Conservation (phyloP, 2,797 vertebrate genomes). For the Muscicapa striata region DNA sequence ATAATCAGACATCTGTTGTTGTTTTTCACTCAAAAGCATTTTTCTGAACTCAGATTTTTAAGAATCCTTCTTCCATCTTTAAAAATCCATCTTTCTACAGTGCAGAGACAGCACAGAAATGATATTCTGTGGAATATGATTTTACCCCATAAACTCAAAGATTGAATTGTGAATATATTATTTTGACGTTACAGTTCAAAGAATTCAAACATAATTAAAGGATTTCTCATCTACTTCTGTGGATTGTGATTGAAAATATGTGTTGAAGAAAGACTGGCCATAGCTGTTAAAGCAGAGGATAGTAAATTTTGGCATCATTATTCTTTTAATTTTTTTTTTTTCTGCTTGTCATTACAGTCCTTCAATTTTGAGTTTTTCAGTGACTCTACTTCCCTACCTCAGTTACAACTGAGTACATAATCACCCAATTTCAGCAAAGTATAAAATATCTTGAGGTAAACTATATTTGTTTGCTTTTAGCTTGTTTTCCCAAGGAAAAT, state of each 20-base stretch:
- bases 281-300: background rate
- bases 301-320: background rate
- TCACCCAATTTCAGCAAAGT: background rate
- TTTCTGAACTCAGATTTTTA: constrained; percentile 48
- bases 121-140: background rate
- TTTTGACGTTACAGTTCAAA: constrained; percentile 30
- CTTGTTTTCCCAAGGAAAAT: constrained; percentile 11
- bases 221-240: constrained; percentile 16
- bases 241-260: constrained; percentile 4
- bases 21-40: constrained; percentile 56
- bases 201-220: constrained; percentile 11
- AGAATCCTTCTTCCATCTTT: background rate
- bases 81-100: background rate
- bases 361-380: background rate
- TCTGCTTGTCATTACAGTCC: background rate
- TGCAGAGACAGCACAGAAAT: background rate
- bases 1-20: constrained; percentile 70
- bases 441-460: background rate
- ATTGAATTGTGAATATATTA: background rate
- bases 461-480: background rate
- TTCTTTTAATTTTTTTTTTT: background rate
- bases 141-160: background rate
- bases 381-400: background rate
- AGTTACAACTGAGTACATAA: background rate
- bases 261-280: background rate